Evolutionary conservation across 2,888 invertebrate genomes (phyloP), one percentile per base, ranked within the genome.

Genomic region (Amblyteles armatorius): DNA sequence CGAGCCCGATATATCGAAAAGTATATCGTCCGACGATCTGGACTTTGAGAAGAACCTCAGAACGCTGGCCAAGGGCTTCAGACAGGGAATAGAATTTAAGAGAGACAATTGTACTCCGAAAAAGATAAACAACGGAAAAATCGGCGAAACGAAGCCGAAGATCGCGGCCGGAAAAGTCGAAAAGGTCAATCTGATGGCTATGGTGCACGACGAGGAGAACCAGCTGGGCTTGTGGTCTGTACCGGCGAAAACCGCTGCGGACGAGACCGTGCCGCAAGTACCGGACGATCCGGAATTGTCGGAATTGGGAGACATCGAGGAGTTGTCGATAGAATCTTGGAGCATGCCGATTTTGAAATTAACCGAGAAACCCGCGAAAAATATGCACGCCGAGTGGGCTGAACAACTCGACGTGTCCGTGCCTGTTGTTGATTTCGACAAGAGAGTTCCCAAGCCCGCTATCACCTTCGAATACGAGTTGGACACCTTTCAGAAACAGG

Each of bases 401-500:
- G 97, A 98, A 91, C 95, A 97, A 94, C 95, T 99, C 50, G 98
- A 99, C 93, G 96, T 98, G 0, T 96, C 96, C 0, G 95, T 96
- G 76, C 97, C 98, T 0, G 97, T 99, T 0, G 95, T 95, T 1
- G 97, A 99, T 92, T 99, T 98, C 91, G 95, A 96, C 71, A 96
- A 97, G 88, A 95, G 95, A 90, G 96, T 99, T 82, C 97, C 97
- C 4, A 96, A 97, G 84, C 97, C 98, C 94, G 99, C 99, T 0
- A 96, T 97, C 91, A 95, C 95, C 83, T 98, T 96, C 94, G 97
- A 97, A 1, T 99, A 99, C 94, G 98, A 99, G 91, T 95, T 99
- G 91, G 99, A 99, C 94, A 97, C 96, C 33, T 99, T 99, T 93
- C 99, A 99, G 93, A 99, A 99, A 94, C 97, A 98, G 95, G 99